These are phyloP conservation scores for Lates japonicus DNA, from an alignment of 2,797 vertebrate genomes.

Conservation along the genomic window DNA sequence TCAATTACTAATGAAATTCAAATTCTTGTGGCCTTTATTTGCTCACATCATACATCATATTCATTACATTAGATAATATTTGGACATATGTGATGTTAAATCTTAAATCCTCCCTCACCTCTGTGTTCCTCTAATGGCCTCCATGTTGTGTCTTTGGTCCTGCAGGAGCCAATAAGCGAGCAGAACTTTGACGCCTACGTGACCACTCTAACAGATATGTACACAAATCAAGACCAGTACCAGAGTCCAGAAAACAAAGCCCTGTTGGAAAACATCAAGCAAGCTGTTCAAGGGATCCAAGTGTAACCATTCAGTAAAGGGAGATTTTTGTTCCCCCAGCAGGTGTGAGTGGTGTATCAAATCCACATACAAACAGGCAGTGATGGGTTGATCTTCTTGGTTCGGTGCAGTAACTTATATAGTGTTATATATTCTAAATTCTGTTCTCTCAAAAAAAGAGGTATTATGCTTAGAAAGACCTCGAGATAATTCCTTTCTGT, in stretches of 20 bases:
- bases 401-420: constrained; percentile 93
- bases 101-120: neutral
- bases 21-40: too few relatives aligned
- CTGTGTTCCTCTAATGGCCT: constrained; percentile 1
- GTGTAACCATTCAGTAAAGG: constrained; percentile 90
- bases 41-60: too few relatives aligned
- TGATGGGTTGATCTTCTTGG: constrained; percentile 86
- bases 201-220: constrained; percentile 99
- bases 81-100: neutral
- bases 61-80: neutral
- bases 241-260: constrained; percentile 99
- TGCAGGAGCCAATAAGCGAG: constrained; percentile 97
- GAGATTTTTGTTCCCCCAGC: constrained; percentile 69
- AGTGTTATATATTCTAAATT: constrained; percentile 95
- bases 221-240: constrained; percentile 98
- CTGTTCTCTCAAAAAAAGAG: constrained; percentile 86
- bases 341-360: constrained; percentile 43
- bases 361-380: constrained; percentile 64
- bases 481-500: constrained; percentile 80
- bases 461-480: constrained; percentile 92
- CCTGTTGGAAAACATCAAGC: constrained; percentile 99
- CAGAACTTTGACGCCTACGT: constrained; percentile 99
- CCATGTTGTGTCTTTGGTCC: constrained; percentile 47
- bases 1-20: neutral
- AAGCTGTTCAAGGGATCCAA: constrained; percentile 99